Conservation (phyloP, 2,113 vertebrate species). For the Oncorhynchus mykiss region DNA sequence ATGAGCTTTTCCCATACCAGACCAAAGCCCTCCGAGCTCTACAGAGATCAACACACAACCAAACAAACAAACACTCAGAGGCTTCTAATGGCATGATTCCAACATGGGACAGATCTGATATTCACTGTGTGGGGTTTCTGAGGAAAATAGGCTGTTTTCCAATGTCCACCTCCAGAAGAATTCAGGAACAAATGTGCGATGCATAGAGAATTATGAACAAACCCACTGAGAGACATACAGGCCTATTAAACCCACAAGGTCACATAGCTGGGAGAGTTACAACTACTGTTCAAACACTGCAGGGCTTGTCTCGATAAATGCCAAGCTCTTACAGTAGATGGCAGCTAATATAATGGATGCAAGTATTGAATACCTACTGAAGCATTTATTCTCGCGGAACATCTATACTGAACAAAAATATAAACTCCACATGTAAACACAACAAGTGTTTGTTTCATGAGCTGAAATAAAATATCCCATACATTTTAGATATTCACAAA, state of each 20-base stretch:
- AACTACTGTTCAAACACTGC: not conserved
- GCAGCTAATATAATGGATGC: too few relatives aligned
- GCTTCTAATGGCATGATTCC: constrained; percentile 12
- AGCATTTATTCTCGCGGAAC: too few relatives aligned
- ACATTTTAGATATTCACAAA: too few relatives aligned
- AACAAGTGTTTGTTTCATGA: too few relatives aligned
- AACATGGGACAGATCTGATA: constrained; percentile 15
- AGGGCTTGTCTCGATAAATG: too few relatives aligned
- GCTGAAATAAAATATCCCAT: too few relatives aligned
- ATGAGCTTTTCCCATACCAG: constrained; percentile 26
- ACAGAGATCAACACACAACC: constrained; percentile 15
- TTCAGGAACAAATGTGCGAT: constrained; percentile 28
- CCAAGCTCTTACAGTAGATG: not conserved
- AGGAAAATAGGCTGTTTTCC: constrained; percentile 17
- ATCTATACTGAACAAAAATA: too few relatives aligned
- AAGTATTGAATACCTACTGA: too few relatives aligned
- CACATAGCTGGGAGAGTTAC: not conserved
- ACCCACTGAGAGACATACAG: constrained; percentile 4
- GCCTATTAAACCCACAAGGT: not conserved
- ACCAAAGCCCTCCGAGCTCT: constrained; percentile 21
- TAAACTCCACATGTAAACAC: too few relatives aligned
- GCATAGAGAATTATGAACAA: constrained; percentile 15
- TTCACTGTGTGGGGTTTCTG: constrained; percentile 19
- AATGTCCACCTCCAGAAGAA: constrained; percentile 27
- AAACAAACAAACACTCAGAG: constrained; percentile 7